These are phyloP conservation scores for Spodoptera picta DNA, from an alignment of 2,888 invertebrate species.

Conservation along the genomic window DNA sequence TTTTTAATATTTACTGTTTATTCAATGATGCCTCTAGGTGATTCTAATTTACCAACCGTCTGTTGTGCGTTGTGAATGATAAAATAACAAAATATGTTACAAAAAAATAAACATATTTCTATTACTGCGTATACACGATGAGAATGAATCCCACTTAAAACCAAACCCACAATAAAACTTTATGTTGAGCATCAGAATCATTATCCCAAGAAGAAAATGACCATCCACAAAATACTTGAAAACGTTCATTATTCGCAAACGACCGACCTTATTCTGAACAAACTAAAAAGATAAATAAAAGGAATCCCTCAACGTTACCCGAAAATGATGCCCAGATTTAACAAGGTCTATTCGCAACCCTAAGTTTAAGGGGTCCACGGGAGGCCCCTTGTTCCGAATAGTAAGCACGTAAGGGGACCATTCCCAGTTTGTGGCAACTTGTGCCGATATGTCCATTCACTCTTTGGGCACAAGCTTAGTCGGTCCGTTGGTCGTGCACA, in stretches of 20 bases:
- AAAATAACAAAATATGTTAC: too few species aligned
- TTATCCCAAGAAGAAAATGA: slow-evolving; percentile 2
- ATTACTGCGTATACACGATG: too few species aligned
- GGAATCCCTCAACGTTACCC: background rate
- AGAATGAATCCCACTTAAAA: too few species aligned
- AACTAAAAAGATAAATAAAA: slow-evolving; percentile 4
- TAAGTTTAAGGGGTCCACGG: slow-evolving; percentile 45
- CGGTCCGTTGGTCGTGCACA: slow-evolving; percentile 24
- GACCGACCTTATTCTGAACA: background rate
- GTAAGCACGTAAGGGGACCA: slow-evolving; percentile 51
- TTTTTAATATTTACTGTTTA: too few species aligned
- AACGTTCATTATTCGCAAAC: background rate
- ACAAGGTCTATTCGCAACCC: slow-evolving; percentile 47
- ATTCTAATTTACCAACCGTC: too few species aligned
- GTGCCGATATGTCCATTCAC: slow-evolving; percentile 53
- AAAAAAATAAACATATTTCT: too few species aligned
- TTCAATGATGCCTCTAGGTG: too few species aligned
- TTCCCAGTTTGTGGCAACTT: slow-evolving; percentile 54
- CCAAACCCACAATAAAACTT: background rate
- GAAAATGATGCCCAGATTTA: slow-evolving; percentile 44
- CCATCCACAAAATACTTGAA: background rate
- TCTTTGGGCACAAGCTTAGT: slow-evolving; percentile 44
- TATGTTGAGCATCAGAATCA: slow-evolving; percentile 1
- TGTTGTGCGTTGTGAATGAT: too few species aligned
- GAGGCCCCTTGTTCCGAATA: slow-evolving; percentile 50